Evolutionary conservation across 2,888 invertebrate genomes (phyloP).

Genomic region (Drosophila prostipennis): DNA sequence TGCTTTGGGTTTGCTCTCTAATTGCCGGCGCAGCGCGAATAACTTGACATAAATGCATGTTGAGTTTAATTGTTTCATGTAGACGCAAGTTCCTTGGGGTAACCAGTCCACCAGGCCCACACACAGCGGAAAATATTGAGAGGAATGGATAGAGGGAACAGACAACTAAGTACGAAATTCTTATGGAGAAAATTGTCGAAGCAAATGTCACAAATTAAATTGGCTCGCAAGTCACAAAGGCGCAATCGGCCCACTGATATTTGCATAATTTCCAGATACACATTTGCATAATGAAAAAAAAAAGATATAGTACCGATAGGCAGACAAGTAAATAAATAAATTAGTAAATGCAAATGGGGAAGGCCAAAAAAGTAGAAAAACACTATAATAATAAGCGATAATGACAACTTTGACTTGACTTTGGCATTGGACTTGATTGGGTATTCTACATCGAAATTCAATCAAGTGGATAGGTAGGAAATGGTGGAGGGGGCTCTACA

Average conservation of each 20-base stretch:
- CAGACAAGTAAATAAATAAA: constrained; percentile 54
- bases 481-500: not conserved
- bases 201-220: constrained; percentile 65
- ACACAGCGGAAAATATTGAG: constrained; percentile 14
- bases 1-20: constrained; percentile 52
- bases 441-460: constrained; percentile 57
- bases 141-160: not conserved
- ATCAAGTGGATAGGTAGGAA: constrained; percentile 40
- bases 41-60: constrained; percentile 80
- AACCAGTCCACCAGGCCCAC: constrained; percentile 30
- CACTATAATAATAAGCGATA: constrained; percentile 53
- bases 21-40: constrained; percentile 73
- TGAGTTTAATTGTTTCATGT: constrained; percentile 77
- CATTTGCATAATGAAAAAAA: constrained; percentile 70
- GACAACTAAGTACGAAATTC: constrained; percentile 18
- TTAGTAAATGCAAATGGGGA: constrained; percentile 44
- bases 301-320: constrained; percentile 54
- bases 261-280: constrained; percentile 74
- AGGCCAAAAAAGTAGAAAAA: not conserved
- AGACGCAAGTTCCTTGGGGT: constrained; percentile 69
- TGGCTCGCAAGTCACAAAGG: constrained; percentile 40
- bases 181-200: constrained; percentile 59
- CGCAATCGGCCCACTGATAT: constrained; percentile 66
- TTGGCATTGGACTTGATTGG: constrained; percentile 67
- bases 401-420: constrained; percentile 51